Base-by-base conservation (phyloP, 2,888 invertebrate genomes). In the Tachystola acroxantha region DNA sequence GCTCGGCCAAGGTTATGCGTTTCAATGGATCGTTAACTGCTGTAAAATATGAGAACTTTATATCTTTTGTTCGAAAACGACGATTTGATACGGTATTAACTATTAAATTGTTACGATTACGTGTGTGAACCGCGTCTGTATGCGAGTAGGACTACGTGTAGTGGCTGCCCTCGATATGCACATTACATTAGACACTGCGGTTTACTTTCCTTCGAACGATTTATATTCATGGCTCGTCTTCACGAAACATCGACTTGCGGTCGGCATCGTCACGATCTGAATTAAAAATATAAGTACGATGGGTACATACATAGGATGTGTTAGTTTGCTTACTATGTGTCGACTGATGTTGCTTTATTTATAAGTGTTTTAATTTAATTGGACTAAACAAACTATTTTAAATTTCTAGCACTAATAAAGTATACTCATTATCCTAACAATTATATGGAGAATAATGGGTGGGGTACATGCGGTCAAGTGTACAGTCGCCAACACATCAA, bases 21-120 rank as follows among this genome's bases (percentile, higher is more conserved):
- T 65, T 76, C 61, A 71, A 68, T 65, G 58, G 61, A 63, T 73
- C 70, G 61, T 75, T 74, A 65, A 56, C 46, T 45, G 40, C 38
- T 36, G 38, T 32, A 37, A 42, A 32, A 42, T 53, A 52, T 49
- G 47, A 45, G 47, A 55, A 46, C 46, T 51, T 65, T 27, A 36
- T 55, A 60, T 54, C 57, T 54, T 59, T 56, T 57, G 53, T 59
- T 48, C 50, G 45, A 53, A 52, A 53, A 48, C 43, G 47, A 48
- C 40, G 48, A 59, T 54, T 50, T 47, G 47, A 39, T 54, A 52
- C 36, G 52, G 45, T 47, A 38, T 44, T 40, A 43, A 24, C 24
- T 24, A 48, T 32, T 11, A 32, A 12, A 51, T 45, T 45, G 45
- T 50, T 45, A 47, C 40, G 43, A 39, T 46, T 42, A 39, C 43